A percentile compares a stretch with the other conserved stretches of the same genome.
These are phyloP conservation scores for Aromia moschata DNA, from an alignment of 2,888 invertebrate species.

Conservation along the genomic window DNA sequence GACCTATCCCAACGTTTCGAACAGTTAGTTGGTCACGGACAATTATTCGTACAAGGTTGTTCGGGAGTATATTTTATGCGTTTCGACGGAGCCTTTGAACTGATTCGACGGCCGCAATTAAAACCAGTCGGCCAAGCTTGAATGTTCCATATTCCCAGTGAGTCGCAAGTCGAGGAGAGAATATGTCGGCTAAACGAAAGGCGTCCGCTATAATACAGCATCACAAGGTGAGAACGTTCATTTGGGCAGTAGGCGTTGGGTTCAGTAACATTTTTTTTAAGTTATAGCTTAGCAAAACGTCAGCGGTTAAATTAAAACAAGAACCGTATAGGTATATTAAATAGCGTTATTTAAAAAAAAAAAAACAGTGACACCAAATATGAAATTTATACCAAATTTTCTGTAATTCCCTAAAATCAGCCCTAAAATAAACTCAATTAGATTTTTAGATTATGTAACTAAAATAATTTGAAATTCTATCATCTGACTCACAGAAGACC, in stretches of 20 bases:
- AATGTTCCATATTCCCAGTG: constrained; percentile 16
- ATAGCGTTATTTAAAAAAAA: too few relatives aligned
- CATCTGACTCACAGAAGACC: too few relatives aligned
- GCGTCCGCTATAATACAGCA: constrained; percentile 79
- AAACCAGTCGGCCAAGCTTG: not conserved
- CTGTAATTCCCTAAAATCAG: too few relatives aligned
- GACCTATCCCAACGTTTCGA: constrained; percentile 62
- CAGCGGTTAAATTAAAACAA: too few relatives aligned
- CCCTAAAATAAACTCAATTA: too few relatives aligned
- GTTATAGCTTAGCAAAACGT: too few relatives aligned
- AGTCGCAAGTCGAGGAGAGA: constrained; percentile 49
- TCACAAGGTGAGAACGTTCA: constrained; percentile 59
- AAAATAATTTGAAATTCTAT: too few relatives aligned
- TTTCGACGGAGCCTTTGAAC: constrained; percentile 7
- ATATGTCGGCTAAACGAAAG: constrained; percentile 79
- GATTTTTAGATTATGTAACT: too few relatives aligned
- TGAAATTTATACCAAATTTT: too few relatives aligned
- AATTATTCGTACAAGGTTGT: constrained; percentile 48
- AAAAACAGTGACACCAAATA: too few relatives aligned
- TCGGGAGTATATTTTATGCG: constrained; percentile 29
- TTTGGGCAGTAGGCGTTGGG: not conserved
- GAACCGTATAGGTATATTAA: too few relatives aligned
- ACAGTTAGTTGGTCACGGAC: constrained; percentile 61
- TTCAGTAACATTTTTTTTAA: too few relatives aligned
- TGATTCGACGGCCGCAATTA: constrained; percentile 7